These are phyloP conservation scores for Matsumyia berberina DNA, from an alignment of 2,888 invertebrate species.

Conservation along the genomic window DNA sequence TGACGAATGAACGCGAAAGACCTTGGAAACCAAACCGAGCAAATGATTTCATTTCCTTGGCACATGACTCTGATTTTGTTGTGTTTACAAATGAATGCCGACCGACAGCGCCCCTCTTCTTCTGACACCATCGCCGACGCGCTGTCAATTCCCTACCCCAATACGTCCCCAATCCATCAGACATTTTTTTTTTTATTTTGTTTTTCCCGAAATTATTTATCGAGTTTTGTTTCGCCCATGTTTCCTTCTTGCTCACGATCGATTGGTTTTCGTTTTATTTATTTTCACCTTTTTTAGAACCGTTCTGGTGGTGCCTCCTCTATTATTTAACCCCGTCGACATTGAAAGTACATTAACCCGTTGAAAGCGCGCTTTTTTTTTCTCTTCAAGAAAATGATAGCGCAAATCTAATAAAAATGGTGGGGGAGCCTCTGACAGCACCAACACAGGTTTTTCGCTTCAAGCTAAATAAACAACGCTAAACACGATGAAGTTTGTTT, in stretches of 20 bases:
- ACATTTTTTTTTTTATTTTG: neutral
- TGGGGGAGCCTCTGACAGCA: constrained; percentile 1
- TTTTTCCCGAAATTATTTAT: constrained; percentile 29
- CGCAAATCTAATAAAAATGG: constrained; percentile 27
- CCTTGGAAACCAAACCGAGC: constrained; percentile 65
- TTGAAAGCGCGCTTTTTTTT: constrained; percentile 5
- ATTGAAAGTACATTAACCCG: constrained; percentile 71
- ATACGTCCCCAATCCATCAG: neutral
- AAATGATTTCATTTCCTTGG: constrained; percentile 72
- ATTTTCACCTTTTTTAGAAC: constrained; percentile 42
- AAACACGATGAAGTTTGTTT: constrained; percentile 10
- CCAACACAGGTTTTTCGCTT: constrained; percentile 21
- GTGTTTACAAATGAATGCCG: constrained; percentile 63
- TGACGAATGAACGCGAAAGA: constrained; percentile 56
- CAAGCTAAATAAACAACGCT: neutral
- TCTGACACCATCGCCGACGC: neutral
- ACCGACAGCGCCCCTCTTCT: constrained; percentile 23
- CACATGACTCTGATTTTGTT: constrained; percentile 63
- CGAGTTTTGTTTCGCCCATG: constrained; percentile 14
- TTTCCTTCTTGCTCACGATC: constrained; percentile 15
- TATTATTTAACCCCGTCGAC: constrained; percentile 69
- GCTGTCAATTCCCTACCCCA: neutral
- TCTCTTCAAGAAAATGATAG: neutral
- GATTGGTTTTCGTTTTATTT: constrained; percentile 33
- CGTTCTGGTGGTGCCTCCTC: constrained; percentile 16